These are phyloP conservation scores for Nanger granti DNA, from an alignment of 2,113 vertebrate genomes.

Conservation along the genomic window DNA sequence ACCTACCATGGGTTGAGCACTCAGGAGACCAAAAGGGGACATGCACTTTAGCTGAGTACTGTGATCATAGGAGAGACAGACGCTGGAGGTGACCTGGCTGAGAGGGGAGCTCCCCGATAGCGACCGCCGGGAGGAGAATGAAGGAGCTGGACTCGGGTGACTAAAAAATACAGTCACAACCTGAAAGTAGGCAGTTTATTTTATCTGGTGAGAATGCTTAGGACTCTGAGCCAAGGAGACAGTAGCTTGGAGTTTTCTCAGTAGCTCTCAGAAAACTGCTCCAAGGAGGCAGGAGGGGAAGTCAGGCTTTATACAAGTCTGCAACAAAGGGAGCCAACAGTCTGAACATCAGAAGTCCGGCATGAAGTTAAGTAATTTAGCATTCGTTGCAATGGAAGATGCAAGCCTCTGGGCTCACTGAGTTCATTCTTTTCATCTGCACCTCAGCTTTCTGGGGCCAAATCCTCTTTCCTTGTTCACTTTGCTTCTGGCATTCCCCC, in stretches of 20 bases:
- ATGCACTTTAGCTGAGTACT: accelerated
- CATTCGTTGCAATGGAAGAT: not conserved
- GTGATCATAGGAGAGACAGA: not conserved
- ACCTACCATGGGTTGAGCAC: too few relatives aligned
- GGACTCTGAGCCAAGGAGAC: not conserved
- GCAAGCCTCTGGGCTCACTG: not conserved
- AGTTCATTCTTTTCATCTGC: not conserved
- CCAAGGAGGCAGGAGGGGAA: not conserved
- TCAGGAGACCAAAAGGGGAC: not conserved
- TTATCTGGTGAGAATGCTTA: not conserved
- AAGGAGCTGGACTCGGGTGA: not conserved
- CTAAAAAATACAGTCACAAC: not conserved
- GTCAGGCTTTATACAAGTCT: not conserved
- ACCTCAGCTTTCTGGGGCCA: not conserved
- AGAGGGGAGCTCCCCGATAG: not conserved
- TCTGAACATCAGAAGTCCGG: not conserved
- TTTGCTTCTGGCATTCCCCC: not conserved
- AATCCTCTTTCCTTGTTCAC: not conserved
- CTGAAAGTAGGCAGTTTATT: not conserved
- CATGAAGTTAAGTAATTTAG: not conserved
- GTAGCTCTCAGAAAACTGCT: not conserved
- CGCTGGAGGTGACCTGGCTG: not conserved
- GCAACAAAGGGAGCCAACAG: not conserved
- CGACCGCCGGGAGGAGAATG: not conserved
- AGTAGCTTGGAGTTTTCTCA: not conserved